A percentile compares a stretch with the other conserved stretches of the same genome.
Evolutionary conservation across 2,797 vertebrate genomes (phyloP).

Genomic region (Brotula barbata): DNA sequence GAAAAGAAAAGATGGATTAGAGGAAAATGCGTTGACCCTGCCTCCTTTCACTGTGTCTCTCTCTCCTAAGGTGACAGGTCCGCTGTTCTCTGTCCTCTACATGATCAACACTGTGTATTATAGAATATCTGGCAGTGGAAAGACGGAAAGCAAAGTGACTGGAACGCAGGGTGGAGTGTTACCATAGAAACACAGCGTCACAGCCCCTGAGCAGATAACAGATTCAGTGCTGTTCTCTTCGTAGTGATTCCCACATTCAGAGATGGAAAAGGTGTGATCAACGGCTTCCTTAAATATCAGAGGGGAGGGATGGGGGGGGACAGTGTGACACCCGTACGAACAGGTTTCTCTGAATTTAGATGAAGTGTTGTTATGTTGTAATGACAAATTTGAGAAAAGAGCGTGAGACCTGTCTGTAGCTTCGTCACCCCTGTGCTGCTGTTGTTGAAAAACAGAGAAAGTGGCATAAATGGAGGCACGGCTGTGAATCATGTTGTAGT

Average conservation of each 20-base stretch:
- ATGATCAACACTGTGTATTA: constrained; percentile 36
- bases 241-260: constrained; percentile 65
- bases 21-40: constrained; percentile 9
- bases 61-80: constrained; percentile 5
- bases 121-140: constrained; percentile 50
- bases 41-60: constrained; percentile 20
- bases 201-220: constrained; percentile 73
- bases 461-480: background rate
- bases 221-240: constrained; percentile 67
- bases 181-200: constrained; percentile 77
- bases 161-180: constrained; percentile 73
- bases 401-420: constrained; percentile 30
- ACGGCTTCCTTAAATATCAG: constrained; percentile 70
- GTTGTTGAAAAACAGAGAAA: constrained; percentile 37
- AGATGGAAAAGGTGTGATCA: constrained; percentile 72
- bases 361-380: constrained; percentile 44
- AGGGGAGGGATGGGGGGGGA: constrained; percentile 34
- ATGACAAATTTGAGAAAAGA: constrained; percentile 54
- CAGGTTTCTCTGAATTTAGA: constrained; percentile 43
- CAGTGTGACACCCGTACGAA: constrained; percentile 34
- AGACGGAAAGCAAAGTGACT: constrained; percentile 67
- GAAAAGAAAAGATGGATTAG: constrained; percentile 7
- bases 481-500: constrained; percentile 3
- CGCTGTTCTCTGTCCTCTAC: constrained; percentile 25
- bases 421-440: constrained; percentile 6